A percentile compares a stretch with the other conserved stretches of the same genome.
Evolutionary conservation across 2,797 vertebrate genomes (phyloP).

Genomic region (Meriones psammophilus): DNA sequence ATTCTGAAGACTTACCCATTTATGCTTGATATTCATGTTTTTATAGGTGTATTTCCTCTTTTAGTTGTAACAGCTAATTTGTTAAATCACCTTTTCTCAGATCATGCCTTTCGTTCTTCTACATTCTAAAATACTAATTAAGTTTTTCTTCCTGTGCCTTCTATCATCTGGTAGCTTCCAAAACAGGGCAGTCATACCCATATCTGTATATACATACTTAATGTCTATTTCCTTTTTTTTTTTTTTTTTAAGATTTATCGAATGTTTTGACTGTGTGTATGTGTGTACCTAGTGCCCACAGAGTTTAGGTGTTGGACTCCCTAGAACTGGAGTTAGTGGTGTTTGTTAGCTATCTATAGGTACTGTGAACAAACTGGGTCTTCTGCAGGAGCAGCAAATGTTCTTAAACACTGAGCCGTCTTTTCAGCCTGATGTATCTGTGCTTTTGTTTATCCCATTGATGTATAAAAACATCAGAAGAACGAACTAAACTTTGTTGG

Average conservation of each 20-base stretch:
- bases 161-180: slow-evolving; percentile 13
- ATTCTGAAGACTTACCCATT: neutral
- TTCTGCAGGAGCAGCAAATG: neutral
- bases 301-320: neutral
- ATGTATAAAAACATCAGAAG: slow-evolving; percentile 53
- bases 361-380: neutral
- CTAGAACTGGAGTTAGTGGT: neutral
- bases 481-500: neutral
- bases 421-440: neutral
- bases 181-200: neutral
- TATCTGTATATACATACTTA: neutral
- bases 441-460: neutral
- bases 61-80: neutral
- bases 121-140: slow-evolving; percentile 17
- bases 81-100: neutral
- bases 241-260: neutral
- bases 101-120: neutral
- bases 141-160: neutral
- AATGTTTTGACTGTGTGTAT: neutral
- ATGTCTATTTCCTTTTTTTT: neutral
- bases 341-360: neutral
- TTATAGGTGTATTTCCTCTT: neutral
- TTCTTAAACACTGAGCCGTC: neutral
- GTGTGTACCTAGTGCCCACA: neutral
- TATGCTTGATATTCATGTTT: neutral